Conservation (phyloP, 2,113 vertebrate genomes). For the Casuarius casuarius region DNA sequence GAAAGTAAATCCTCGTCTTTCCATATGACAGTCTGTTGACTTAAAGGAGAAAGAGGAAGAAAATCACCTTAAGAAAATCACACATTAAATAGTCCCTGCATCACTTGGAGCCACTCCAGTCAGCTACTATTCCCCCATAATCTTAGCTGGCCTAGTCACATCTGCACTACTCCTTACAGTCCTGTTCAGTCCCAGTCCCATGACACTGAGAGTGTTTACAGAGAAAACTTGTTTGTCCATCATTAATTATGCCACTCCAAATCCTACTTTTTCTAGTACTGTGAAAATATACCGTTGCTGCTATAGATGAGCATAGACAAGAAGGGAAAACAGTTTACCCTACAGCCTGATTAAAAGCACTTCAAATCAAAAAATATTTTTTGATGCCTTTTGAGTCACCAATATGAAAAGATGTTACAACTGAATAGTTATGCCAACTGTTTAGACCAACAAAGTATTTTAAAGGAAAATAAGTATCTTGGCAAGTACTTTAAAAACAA, state of each 20-base stretch:
- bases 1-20: not conserved
- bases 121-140: not conserved
- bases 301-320: not conserved
- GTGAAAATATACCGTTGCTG: not conserved
- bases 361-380: not conserved
- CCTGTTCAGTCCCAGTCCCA: not conserved
- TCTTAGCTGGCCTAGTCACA: not conserved
- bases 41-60: not conserved
- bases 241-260: not conserved
- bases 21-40: not conserved
- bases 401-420: not conserved
- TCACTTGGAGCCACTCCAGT: not conserved
- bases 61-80: not conserved
- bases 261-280: not conserved
- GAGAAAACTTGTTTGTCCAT: not conserved
- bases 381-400: not conserved
- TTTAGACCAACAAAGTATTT: not conserved
- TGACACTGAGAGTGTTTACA: fast-evolving
- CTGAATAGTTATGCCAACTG: not conserved
- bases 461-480: not conserved
- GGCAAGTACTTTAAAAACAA: not conserved
- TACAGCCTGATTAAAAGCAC: not conserved
- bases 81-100: not conserved
- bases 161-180: not conserved
- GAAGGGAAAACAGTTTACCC: not conserved